Conservation (phyloP, 2,888 invertebrate genomes). For the Notodonta ziczac region DNA sequence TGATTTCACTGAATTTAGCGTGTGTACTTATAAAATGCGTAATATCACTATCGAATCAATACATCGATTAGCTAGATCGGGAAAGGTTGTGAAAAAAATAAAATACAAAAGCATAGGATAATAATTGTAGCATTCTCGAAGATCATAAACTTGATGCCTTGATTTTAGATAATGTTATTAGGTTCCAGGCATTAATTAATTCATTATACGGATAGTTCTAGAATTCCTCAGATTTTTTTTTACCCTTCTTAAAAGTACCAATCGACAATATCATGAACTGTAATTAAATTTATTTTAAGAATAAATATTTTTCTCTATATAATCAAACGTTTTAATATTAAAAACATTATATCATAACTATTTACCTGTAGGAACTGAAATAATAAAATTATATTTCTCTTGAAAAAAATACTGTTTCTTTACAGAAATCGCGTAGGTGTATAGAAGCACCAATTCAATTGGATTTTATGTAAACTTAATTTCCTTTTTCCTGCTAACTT, state of each 20-base stretch:
- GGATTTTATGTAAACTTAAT: neutral
- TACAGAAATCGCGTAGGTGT: neutral
- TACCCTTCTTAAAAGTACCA: too few relatives aligned
- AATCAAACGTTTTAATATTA: too few relatives aligned
- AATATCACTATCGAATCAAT: slow-evolving; percentile 3
- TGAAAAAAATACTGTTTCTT: slow-evolving; percentile 3
- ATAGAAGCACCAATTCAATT: slow-evolving; percentile 1
- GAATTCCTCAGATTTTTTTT: too few relatives aligned
- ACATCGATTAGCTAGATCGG: neutral
- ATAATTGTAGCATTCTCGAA: too few relatives aligned
- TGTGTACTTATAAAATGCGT: slow-evolving; percentile 4
- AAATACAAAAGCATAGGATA: neutral
- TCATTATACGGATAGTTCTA: too few relatives aligned
- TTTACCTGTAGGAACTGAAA: neutral
- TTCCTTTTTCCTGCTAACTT: neutral
- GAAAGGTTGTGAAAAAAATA: neutral
- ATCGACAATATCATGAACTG: too few relatives aligned
- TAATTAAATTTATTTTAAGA: too few relatives aligned
- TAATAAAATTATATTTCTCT: neutral
- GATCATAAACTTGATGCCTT: too few relatives aligned
- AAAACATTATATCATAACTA: neutral
- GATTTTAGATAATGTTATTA: too few relatives aligned
- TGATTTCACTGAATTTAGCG: slow-evolving; percentile 21
- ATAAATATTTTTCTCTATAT: too few relatives aligned
- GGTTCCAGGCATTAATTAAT: too few relatives aligned